Base-by-base conservation (phyloP, 2,888 invertebrate genomes). In the Bellardia bayeri region DNA sequence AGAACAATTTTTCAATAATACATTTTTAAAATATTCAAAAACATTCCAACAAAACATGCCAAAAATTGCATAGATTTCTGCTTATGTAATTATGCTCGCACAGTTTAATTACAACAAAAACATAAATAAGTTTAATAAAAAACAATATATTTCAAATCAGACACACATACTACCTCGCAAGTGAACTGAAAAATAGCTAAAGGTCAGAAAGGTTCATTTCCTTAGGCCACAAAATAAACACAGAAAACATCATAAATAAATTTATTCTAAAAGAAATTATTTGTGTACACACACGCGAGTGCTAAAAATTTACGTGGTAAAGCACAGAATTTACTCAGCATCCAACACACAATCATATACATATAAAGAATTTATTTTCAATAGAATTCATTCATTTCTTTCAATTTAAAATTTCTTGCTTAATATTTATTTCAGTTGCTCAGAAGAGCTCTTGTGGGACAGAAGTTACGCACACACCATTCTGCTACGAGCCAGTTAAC, bases 381-480 rank as follows among this genome's bases (percentile, higher is more conserved):
- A 61, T 61, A 75, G 14, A 54, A 51, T 64, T 37, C 4, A 45
- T 13, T 45, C 16, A 56, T 66, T 54, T 63, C 13, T 61, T 81
- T 49, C 16, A 54, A 42, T 71, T 75, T 40, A 61, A 61, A 72
- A 64, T 54, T 54, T 66, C 11, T 81, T 72, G 45, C 33, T 40
- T 49, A 42, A 66, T 80, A 66, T 80, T 79, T 37, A 61, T 87
- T 87, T 87, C 69, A 87, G 87, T 85, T 78, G 78, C 30, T 84
- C 56, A 23, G 49, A 23, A 49, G 74, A 68, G 42, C 63, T 87
- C 45, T 58, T 74, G 56, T 69, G 4, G n/a, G 68, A 61, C 45
- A 82, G 54, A 82, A 58, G 42, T 40, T 14, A 64, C 63, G 68
- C 51, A 63, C 63, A 56, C n/a, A 37, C 14, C 71, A 40, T 33